Base-by-base conservation (phyloP, 2,113 vertebrate species). In the Microtus richardsoni region DNA sequence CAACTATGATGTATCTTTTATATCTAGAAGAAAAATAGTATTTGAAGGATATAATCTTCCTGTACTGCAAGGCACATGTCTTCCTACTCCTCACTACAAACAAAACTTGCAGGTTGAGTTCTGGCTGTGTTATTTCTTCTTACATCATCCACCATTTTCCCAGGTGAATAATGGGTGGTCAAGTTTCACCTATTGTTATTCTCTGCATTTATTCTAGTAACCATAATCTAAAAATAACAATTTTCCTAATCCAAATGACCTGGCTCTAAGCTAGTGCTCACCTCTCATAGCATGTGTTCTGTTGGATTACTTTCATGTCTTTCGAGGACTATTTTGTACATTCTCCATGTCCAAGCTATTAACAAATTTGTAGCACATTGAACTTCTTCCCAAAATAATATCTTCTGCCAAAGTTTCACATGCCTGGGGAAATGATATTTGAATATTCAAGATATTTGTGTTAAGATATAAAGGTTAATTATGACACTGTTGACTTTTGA, bases 21-120 rank as follows among this genome's bases (percentile, higher is more conserved):
- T 83, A 68, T 74, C 39, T 83, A 52, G 9, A 24, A 89, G 39
- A 78, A 92, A 79, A 68, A 79, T 92, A 17, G 19, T 79, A 70
- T 88, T 78, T 84, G 75, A 52, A 84, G 19, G 13, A 71, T 60
- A 54, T 12, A 3, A 66, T 94, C 16, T 78, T 87, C 73, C 24
- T 71, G 85, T 0, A n/a, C 19, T 41, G 1, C 0, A 4, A 28
- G 44, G 14, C 22, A 74, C 14, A 19, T 17, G 62, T 73, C 62
- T 88, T 52, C 22, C 47, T 83, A 3, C 33, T 82, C 5, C 36
- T 84, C 9, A 39, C 49, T 74, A 66, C 28, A 73, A 95, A 94
- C 9, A 68, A 79, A 85, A 86, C 64, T 24, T 16, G 33, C 3
- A 83, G 12, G 0, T 10, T 87, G 21, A 89, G 13, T 22, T 1